Base-by-base conservation (phyloP, 2,888 invertebrate species). In the Amphipyra berbera region DNA sequence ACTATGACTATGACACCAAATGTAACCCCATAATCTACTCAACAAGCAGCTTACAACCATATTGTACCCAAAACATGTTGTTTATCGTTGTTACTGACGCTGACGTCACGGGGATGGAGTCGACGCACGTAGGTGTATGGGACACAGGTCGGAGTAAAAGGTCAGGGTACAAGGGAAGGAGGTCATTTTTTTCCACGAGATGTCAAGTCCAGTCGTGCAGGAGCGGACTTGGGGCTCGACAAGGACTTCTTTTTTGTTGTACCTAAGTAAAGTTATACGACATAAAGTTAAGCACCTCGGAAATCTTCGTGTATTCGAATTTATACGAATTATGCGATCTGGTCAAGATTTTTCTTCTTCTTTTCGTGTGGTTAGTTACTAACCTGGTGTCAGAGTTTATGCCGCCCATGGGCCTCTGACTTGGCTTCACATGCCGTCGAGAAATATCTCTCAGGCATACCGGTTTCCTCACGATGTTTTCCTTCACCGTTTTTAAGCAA, bases 161-260 rank as follows among this genome's bases (percentile, higher is more conserved):
- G 53, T 14, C 27, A 48, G 44, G 53, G 40, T 27, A 13, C 30
- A 21, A 35, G 9, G 40, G 52, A 9, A 21, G 44, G 56, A 54
- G 67, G 61, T 66, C 61, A 68, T 73, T 78, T 73, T 78, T 76
- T 58, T 65, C 46, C 15, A 60, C 53, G 52, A 61, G 47, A 73
- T 73, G 81, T 78, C 81, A 80, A 63, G 57, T 70, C 69, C 79
- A 79, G 73, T 49, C 15, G 38, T 33, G 58, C 82, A 76, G 80
- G 45, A 21, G 14, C 58, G 66, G 45, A 72, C 30, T 71, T 37
- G n/a, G 41, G 9, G 15, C 1, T 1, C 2, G 10, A 13, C 3
- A 35, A 42, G 10, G 10, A 10, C 37, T 37, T 10, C 7, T 4
- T 33, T 33, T 33, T 21, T 21, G 21, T 21, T 2, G 21, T 21